Evolutionary conservation across 2,113 vertebrate species (phyloP).

Genomic region (Felis catus): F.catus_Fca126_mat1.0 CM031413.1:111223501-111224000

Average conservation of each 20-base stretch:
- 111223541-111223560: conserved; percentile 1
- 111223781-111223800: conserved; percentile 80
- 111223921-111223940: conserved; percentile 63
- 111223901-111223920: conserved; percentile 72
- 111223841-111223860: conserved; percentile 83
- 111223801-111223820: conserved; percentile 74
- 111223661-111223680: conserved; percentile 77
- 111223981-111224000: not conserved
- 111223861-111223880: conserved; percentile 76
- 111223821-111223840: conserved; percentile 80
- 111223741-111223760: conserved; percentile 78
- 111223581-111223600: conserved; percentile 19
- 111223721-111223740: conserved; percentile 75
- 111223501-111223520: not conserved
- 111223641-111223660: conserved; percentile 63
- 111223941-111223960: conserved; percentile 26
- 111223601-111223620: conserved; percentile 60
- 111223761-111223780: conserved; percentile 80
- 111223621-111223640: conserved; percentile 67
- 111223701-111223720: conserved; percentile 74
- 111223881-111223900: conserved; percentile 71
- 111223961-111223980: not conserved
- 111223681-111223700: conserved; percentile 75
- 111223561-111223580: conserved; percentile 13
- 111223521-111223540: conserved; percentile 37